Evolutionary conservation across 2,797 vertebrate genomes (phyloP).

Genomic region (Pangasius sanitwongsei): DNA sequence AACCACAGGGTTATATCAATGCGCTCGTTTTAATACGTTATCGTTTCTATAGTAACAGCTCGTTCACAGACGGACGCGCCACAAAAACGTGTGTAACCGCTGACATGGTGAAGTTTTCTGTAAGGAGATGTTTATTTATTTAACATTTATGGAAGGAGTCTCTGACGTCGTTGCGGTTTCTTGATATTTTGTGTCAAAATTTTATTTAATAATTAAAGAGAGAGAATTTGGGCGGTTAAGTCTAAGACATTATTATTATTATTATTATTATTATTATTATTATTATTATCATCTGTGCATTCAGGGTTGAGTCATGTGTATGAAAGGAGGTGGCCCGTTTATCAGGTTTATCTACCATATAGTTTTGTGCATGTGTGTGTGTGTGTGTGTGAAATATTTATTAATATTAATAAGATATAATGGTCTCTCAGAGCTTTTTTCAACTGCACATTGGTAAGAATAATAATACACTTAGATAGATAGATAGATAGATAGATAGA

Average conservation of each 20-base stretch:
- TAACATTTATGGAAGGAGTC: not conserved
- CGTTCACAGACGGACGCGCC: not conserved
- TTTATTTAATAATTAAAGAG: not conserved
- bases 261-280: not conserved
- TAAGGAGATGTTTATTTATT: not conserved
- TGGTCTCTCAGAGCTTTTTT: not conserved
- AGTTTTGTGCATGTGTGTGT: not conserved
- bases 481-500: not conserved
- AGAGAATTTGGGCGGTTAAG: not conserved
- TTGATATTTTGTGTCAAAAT: not conserved
- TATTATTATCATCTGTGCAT: not conserved
- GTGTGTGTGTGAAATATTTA: not conserved
- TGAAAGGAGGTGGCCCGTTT: not conserved
- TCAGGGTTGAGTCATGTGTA: not conserved
- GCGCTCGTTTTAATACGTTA: not conserved
- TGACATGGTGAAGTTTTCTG: not conserved
- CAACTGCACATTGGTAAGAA: not conserved
- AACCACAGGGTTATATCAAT: not conserved
- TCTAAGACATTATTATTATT: not conserved
- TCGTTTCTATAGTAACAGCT: not conserved
- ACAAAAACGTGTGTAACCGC: not conserved
- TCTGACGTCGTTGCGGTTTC: not conserved
- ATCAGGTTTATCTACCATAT: constrained; percentile 6
- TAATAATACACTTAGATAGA: not conserved
- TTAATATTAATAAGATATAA: not conserved